These are phyloP conservation scores for Pangasius krempfi DNA, from an alignment of 2,797 vertebrate genomes.

Conservation along the genomic window DNA sequence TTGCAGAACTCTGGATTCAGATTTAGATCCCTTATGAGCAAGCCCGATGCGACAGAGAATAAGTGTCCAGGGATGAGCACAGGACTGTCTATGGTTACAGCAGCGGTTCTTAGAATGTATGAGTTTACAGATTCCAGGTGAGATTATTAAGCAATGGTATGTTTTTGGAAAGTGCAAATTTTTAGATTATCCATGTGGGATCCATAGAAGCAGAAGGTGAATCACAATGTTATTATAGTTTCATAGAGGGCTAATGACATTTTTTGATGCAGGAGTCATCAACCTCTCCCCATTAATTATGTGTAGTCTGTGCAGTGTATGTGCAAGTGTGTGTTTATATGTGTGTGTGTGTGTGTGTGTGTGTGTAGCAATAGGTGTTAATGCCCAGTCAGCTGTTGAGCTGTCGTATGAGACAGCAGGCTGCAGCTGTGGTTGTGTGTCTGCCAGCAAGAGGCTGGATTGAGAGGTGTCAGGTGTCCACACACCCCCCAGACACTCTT, in stretches of 20 bases:
- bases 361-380: slow-evolving; percentile 40
- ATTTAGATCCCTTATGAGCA: not conserved
- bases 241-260: not conserved
- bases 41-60: not conserved
- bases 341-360: slow-evolving; percentile 31
- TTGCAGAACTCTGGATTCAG: not conserved
- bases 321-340: slow-evolving; percentile 20
- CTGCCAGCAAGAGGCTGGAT: slow-evolving; percentile 49
- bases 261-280: not conserved
- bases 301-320: slow-evolving; percentile 17
- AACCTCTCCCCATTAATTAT: slow-evolving; percentile 2
- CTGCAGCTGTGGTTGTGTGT: slow-evolving; percentile 68
- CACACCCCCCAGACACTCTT: slow-evolving; percentile 47
- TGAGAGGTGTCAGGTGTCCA: slow-evolving; percentile 65
- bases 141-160: not conserved
- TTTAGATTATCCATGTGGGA: not conserved
- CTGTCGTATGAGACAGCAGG: slow-evolving; percentile 68
- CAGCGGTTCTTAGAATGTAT: not conserved
- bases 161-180: not conserved
- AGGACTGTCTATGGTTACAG: not conserved
- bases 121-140: not conserved
- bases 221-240: not conserved
- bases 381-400: slow-evolving; percentile 49
- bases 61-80: not conserved
- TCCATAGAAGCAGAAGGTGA: not conserved